phyloP scores from a whole-genome alignment of 2,113 vertebrate species.

The Leptobrachium ailaonicum region DNA sequence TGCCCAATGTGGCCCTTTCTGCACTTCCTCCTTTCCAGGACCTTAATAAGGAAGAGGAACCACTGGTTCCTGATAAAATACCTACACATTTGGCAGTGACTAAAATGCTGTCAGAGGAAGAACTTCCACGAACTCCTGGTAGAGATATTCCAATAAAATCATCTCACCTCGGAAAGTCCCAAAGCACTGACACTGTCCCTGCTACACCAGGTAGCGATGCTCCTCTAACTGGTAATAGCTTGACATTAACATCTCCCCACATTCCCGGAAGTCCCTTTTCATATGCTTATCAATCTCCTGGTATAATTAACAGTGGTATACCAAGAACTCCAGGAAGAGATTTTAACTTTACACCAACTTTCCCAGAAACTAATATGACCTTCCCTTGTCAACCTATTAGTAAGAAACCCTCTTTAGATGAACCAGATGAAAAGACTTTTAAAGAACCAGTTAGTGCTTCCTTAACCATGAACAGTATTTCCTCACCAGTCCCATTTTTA shows the following conservation, averaged over 20 bases:
- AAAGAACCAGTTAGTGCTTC: constrained; percentile 78
- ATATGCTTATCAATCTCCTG: constrained; percentile 89
- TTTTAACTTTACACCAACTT: constrained; percentile 89
- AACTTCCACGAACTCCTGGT: constrained; percentile 87
- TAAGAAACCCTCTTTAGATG: constrained; percentile 82
- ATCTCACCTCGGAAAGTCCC: constrained; percentile 78
- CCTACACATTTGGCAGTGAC: constrained; percentile 58
- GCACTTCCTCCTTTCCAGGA: constrained; percentile 71
- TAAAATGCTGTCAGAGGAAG: constrained; percentile 80
- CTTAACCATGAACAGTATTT: constrained; percentile 58
- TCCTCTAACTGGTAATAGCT: constrained; percentile 81
- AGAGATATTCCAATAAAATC: constrained; percentile 78
- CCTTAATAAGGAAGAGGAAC: constrained; percentile 64
- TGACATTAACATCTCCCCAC: constrained; percentile 86
- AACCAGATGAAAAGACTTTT: constrained; percentile 76
- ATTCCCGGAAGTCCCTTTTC: constrained; percentile 92
- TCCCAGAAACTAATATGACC: constrained; percentile 81
- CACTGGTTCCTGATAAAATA: constrained; percentile 58
- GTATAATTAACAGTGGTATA: constrained; percentile 82
- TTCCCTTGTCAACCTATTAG: constrained; percentile 66
- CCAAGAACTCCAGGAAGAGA: constrained; percentile 94
- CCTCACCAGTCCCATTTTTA: constrained; percentile 64
- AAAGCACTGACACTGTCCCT: constrained; percentile 87
- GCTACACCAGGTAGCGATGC: constrained; percentile 85
- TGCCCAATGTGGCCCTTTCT: constrained; percentile 64